phyloP scores from a whole-genome alignment of 1,140 invertebrate genomes.

The Conus betulinus region DNA sequence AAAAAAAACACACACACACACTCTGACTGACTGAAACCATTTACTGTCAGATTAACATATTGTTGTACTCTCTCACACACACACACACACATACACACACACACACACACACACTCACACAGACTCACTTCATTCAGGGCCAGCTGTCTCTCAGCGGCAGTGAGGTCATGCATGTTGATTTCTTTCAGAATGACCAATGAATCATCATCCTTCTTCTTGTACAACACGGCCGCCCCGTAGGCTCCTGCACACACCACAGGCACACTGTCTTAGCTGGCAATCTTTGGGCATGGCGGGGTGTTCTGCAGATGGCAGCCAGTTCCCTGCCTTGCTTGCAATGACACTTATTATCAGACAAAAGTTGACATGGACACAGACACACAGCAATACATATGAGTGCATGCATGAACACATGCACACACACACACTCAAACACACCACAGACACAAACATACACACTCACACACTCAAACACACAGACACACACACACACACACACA shows the following conservation, averaged over 20 bases:
- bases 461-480: neutral
- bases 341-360: no score
- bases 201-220: conserved; percentile 81
- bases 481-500: conserved; percentile 16
- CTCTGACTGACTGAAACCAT: no score
- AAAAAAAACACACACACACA: neutral
- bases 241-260: conserved; percentile 77
- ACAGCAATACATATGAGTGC: neutral
- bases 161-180: conserved; percentile 85
- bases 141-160: conserved; percentile 81
- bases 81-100: no score
- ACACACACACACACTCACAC: neutral
- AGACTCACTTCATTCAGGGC: conserved; percentile 84
- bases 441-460: neutral
- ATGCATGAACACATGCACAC: neutral
- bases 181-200: conserved; percentile 86
- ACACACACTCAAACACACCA: neutral
- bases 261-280: no score
- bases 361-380: neutral
- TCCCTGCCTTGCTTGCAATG: no score
- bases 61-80: no score
- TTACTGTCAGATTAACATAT: no score
- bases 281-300: no score
- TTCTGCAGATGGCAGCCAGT: no score
- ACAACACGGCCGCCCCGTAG: conserved; percentile 86